phyloP scores from a whole-genome alignment of 2,797 vertebrate species.

The Tapirus indicus region DNA sequence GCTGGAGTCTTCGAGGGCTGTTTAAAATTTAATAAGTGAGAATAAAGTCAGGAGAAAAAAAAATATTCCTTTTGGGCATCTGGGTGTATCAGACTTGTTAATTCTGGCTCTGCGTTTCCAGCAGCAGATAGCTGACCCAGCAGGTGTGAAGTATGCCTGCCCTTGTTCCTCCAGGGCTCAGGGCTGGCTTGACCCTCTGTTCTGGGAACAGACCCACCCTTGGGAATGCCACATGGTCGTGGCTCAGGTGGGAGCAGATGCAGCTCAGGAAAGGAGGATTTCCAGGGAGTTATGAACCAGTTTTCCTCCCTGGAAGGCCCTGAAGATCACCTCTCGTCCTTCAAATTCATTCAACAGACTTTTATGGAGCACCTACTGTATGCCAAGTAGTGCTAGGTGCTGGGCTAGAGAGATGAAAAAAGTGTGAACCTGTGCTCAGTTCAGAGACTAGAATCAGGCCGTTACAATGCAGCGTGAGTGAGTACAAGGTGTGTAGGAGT shows the following conservation, averaged over 20 bases:
- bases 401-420: not conserved
- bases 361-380: not conserved
- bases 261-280: not conserved
- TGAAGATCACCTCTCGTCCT: not conserved
- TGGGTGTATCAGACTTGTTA: constrained; percentile 42
- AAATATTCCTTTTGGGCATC: constrained; percentile 33
- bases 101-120: not conserved
- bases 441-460: not conserved
- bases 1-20: constrained; percentile 76
- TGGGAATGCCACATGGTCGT: not conserved
- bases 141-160: not conserved
- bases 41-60: constrained; percentile 68
- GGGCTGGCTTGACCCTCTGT: not conserved
- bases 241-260: not conserved
- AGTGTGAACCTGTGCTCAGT: not conserved
- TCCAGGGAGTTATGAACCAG: not conserved
- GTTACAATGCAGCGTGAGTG: not conserved
- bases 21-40: constrained; percentile 69
- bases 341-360: not conserved
- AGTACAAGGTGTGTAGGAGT: not conserved
- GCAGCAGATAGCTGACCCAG: not conserved
- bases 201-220: not conserved
- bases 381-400: not conserved
- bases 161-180: not conserved
- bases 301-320: not conserved